A percentile compares a stretch with the other conserved stretches of the same genome.
These are phyloP conservation scores for Heterohyrax brucei DNA, from an alignment of 2,797 vertebrate species.

Conservation along the genomic window DNA sequence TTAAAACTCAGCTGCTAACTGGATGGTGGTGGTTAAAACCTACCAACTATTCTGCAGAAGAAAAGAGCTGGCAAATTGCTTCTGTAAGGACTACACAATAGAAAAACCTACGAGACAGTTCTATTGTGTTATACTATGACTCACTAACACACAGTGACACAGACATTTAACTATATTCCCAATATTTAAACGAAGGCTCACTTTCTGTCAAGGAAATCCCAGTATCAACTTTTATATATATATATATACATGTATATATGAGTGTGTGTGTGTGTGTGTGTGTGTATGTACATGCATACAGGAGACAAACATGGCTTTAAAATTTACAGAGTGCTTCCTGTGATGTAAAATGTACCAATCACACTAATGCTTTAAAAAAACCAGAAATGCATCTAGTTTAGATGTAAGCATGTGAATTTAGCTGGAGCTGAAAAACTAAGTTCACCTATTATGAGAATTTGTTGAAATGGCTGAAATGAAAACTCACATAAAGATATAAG, in stretches of 20 bases:
- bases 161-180: neutral
- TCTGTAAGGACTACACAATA: neutral
- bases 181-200: neutral
- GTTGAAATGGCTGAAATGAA: neutral
- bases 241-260: neutral
- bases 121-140: neutral
- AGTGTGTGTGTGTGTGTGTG: neutral
- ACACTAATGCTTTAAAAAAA: neutral
- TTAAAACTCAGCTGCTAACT: neutral
- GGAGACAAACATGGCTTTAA: neutral
- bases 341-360: neutral
- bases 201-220: neutral
- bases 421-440: neutral
- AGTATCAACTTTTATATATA: neutral
- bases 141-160: neutral
- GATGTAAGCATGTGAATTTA: neutral
- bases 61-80: neutral
- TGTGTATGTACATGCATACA: neutral
- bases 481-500: neutral
- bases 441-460: neutral
- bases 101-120: neutral
- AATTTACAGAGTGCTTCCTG: neutral
- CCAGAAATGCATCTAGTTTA: neutral
- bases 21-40: neutral
- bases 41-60: neutral